Base-by-base conservation (phyloP, 2,113 vertebrate genomes). In the Tupaia tana region DNA sequence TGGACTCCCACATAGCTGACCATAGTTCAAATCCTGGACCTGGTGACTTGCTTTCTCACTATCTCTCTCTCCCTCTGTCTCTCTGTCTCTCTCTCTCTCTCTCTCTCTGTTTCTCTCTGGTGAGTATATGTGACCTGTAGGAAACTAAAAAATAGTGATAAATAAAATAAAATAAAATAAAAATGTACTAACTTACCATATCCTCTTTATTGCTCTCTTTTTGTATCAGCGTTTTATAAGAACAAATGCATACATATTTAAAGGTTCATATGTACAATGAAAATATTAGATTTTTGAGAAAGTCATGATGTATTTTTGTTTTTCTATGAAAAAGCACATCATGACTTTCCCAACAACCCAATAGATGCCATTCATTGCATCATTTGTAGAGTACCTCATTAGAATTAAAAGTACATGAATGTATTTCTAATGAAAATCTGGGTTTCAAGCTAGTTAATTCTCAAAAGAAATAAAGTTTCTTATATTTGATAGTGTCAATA, bases 221-320 rank as follows among this genome's bases (percentile, higher is more conserved):
- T 78, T 18, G 87, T 43, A 10, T 61, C 34, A 63, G 10, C 14
- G 85, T 79, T 93, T 89, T 63, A 89, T 77, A 91, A 79, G 78
- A 89, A 61, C 59, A 95, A 93, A 75, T 81, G 8, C 13, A 18
- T n/a, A 15, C 58, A 22, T 82, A 71, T 78, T 89, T 92, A 80
- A 84, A 93, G 19, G 19, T 91, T 74, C 14, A 43, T 66, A 15
- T 91, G 15, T 59, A 31, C 18, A 85, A 18, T 84, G 61, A 78
- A 79, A 70, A 74, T 67, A 43, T 43, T 43, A 43, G 43, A 43
- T 43, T 43, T 3, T 43, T 43, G 43, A 43, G 43, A 43, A 43
- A 43, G 43, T 4, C 43, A 43, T 43, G 43, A 43, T 43, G 43
- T 43, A 43, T 43, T 43, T 43, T 43, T 43, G 43, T 43, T 43